Base-by-base conservation (phyloP, 2,797 vertebrate species). In the Enteromius mattozi region DNA sequence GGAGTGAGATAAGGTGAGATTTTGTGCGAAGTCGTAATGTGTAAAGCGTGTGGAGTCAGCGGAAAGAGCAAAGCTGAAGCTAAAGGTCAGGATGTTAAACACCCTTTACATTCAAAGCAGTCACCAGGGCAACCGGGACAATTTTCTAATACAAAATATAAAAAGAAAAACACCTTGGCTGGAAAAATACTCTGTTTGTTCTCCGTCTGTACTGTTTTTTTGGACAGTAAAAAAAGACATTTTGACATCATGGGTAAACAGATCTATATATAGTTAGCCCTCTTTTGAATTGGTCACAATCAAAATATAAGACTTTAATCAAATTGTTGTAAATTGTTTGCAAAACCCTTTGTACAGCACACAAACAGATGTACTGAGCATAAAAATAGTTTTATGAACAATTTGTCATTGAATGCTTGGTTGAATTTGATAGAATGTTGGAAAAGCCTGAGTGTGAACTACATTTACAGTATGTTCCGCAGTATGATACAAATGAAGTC, bases 121-220 rank as follows among this genome's bases (percentile, higher is more conserved):
- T 89, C 82, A 78, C 89, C 78, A 75, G 80, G 87, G 86, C 81
- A 87, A 88, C 84, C 40, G 54, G 81, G 37, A 79, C 78, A 80
- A 82, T 83, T 81, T 86, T 87, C 56, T 71, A 80, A 84, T 85
- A 87, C 78, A 84, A 86, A 84, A 76, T 47, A 76, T 45, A 68
- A 47, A 72, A 51, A 74, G 16, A 66, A 71, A 86, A 85, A 78
- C 68, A 81, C 80, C 59, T 59, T 30, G 70, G 76, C 30, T 75
- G 63, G 21, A 45, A 66, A 69, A n/a, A 82, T 6, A 79, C 35
- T 1, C 40, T 30, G 33, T 82, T 80, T 56, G 51, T 65, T 69
- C 74, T 83, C 59, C 12, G 16, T 10, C 40, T 49, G 54, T 40
- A 51, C 49, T 16, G 33, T 4, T 68, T 30, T 33, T 63, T 45